A percentile compares a stretch with the other conserved stretches of the same genome.
phyloP scores from a whole-genome alignment of 2,888 invertebrate genomes.

The Epiblema foenella region DNA sequence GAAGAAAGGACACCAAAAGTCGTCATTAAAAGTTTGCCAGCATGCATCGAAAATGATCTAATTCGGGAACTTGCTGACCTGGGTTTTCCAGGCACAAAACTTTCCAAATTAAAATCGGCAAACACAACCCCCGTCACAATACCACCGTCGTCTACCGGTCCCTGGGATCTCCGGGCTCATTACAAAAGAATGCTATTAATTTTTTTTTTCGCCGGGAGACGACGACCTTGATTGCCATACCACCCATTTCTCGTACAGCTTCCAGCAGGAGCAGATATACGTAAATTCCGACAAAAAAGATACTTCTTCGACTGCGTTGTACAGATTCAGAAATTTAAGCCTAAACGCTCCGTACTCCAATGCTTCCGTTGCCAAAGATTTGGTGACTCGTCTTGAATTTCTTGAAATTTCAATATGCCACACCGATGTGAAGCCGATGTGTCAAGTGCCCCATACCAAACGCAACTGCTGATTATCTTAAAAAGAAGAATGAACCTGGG shows the following conservation, averaged over 20 bases:
- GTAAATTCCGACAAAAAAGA: conserved; percentile 43
- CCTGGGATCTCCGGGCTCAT: no score
- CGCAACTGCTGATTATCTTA: conserved; percentile 39
- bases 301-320: conserved; percentile 45
- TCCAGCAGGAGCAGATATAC: conserved; percentile 30
- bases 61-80: conserved; percentile 13
- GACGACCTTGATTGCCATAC: background rate
- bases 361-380: conserved; percentile 46
- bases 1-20: conserved; percentile 35
- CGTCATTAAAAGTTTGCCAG: conserved; percentile 32
- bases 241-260: conserved; percentile 31
- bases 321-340: conserved; percentile 40
- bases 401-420: conserved; percentile 45
- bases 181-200: no score
- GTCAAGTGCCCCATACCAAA: conserved; percentile 43
- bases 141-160: no score
- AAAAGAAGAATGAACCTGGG: conserved; percentile 36
- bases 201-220: no score
- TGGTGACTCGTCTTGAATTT: no score
- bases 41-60: conserved; percentile 3
- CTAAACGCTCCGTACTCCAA: conserved; percentile 39
- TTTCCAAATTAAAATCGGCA: conserved; percentile 15
- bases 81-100: conserved; percentile 24
- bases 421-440: no score
- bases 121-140: no score